Evolutionary conservation across 2,888 invertebrate species (phyloP).

Genomic region (Nomada fucata): DNA sequence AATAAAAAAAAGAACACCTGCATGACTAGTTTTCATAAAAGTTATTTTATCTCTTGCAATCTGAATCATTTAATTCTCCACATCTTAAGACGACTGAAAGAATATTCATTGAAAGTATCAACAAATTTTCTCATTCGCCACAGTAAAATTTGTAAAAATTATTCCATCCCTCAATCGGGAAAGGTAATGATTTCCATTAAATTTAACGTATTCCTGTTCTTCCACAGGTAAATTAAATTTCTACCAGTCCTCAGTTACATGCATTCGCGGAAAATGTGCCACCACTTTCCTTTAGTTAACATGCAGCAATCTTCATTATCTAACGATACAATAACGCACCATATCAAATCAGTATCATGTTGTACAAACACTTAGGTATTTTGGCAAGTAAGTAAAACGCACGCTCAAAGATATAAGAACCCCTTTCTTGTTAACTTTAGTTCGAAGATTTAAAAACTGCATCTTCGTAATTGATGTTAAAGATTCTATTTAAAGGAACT

Average conservation of each 20-base stretch:
- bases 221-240: not conserved
- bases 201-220: not conserved
- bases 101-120: not conserved
- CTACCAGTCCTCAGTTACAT: not conserved
- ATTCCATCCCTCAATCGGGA: not conserved
- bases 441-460: no score
- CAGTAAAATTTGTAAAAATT: not conserved
- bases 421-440: no score
- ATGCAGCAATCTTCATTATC: no score
- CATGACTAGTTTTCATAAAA: constrained; percentile 4
- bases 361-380: not conserved
- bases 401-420: no score
- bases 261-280: no score
- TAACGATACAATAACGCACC: not conserved
- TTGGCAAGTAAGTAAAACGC: no score
- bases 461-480: no score
- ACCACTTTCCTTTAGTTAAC: no score
- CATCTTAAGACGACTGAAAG: not conserved
- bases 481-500: no score
- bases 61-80: not conserved
- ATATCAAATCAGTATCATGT: not conserved
- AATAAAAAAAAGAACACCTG: not conserved
- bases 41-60: not conserved
- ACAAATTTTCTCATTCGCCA: not conserved
- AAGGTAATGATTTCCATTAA: no score